Conservation (phyloP, 2,888 invertebrate species). For the Chaetoderma sp. region DNA sequence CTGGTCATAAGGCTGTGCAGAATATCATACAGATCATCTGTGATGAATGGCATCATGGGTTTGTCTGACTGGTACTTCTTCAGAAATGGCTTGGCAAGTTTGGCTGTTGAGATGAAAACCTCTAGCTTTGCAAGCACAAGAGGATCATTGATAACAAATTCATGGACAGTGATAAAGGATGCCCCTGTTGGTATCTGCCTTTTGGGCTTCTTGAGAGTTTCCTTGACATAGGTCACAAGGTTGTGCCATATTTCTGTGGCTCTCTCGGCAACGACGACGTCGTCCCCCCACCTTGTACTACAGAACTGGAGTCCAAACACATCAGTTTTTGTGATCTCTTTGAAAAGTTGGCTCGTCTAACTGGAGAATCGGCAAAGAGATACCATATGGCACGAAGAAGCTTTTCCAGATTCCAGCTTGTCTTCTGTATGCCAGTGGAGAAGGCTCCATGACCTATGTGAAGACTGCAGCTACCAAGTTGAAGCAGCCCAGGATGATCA, state of each 20-base stretch:
- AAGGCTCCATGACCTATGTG: slow-evolving; percentile 54
- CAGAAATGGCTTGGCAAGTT: slow-evolving; percentile 3
- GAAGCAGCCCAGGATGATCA: slow-evolving; percentile 29
- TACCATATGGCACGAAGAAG: slow-evolving; percentile 5
- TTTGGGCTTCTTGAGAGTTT: not conserved
- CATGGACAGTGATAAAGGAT: not conserved
- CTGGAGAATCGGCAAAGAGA: slow-evolving; percentile 16
- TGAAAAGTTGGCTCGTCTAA: slow-evolving; percentile 15
- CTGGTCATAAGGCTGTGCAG: not conserved
- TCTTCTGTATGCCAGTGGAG: slow-evolving; percentile 41
- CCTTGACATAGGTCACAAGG: slow-evolving; percentile 1
- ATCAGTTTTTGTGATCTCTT: not conserved
- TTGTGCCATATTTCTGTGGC: slow-evolving; percentile 11
- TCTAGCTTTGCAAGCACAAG: not conserved
- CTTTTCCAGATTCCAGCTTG: slow-evolving; percentile 33
- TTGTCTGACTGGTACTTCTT: slow-evolving; percentile 1
- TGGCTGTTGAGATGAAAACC: not conserved
- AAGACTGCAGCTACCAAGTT: slow-evolving; percentile 53
- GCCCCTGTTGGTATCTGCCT: no score
- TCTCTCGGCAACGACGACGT: slow-evolving; percentile 14
- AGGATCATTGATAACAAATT: not conserved
- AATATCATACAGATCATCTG: not conserved
- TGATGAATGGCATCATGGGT: not conserved
- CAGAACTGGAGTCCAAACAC: slow-evolving; percentile 18
- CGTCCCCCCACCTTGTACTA: slow-evolving; percentile 20